Conservation (phyloP, 1,140 invertebrate species). For the Dinoponera quadriceps region DNA sequence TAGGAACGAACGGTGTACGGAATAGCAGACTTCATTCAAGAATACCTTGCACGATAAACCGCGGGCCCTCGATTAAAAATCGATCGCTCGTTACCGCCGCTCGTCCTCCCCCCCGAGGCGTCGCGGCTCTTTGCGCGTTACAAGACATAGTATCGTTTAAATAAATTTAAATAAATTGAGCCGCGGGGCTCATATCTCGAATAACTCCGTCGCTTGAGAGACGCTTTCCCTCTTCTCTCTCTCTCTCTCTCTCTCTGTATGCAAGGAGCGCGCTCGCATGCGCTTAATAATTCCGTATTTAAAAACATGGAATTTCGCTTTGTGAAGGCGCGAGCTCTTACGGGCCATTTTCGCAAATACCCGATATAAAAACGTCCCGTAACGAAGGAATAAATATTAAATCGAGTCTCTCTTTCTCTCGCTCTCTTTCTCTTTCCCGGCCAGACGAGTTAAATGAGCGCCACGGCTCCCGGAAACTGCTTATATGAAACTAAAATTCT, state of each 20-base stretch:
- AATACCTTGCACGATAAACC: slow-evolving; percentile 1
- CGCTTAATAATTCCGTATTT: slow-evolving; percentile 56
- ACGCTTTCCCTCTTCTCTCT: neutral
- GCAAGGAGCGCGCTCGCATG: neutral
- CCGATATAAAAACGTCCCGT: slow-evolving; percentile 22
- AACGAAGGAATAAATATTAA: slow-evolving; percentile 58
- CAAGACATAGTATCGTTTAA: slow-evolving; percentile 48
- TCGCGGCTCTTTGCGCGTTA: slow-evolving; percentile 16
- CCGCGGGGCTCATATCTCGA: slow-evolving; percentile 3
- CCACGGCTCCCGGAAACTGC: neutral
- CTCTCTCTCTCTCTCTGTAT: neutral
- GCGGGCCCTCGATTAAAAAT: slow-evolving; percentile 34
- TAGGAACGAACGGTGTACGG: neutral
- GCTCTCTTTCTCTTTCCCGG: neutral
- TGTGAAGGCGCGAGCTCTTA: slow-evolving; percentile 34
- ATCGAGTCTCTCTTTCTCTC: slow-evolving; percentile 15
- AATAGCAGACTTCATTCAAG: neutral
- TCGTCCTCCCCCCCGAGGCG: slow-evolving; percentile 18
- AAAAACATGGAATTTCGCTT: slow-evolving; percentile 60
- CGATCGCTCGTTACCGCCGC: slow-evolving; percentile 38
- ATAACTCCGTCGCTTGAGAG: slow-evolving; percentile 34
- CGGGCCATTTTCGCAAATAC: slow-evolving; percentile 39
- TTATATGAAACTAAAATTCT: slow-evolving; percentile 8
- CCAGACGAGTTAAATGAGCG: slow-evolving; percentile 20
- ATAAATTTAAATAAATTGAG: slow-evolving; percentile 57